phyloP scores from a whole-genome alignment of 1,140 invertebrate genomes.

The Drosophila melanogaster region Release_6_plus_ISO1_MT NT_033779.5:13729001-13729500 shows the following conservation, averaged over 20 bases:
- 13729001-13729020: slow-evolving; percentile 84
- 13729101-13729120: slow-evolving; percentile 61
- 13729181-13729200: slow-evolving; percentile 15
- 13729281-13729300: slow-evolving; percentile 58
- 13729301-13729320: slow-evolving; percentile 31
- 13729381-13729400: slow-evolving; percentile 10
- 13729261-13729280: slow-evolving; percentile 63
- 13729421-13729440: background rate
- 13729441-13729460: background rate
- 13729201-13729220: background rate
- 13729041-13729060: slow-evolving; percentile 35
- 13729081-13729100: slow-evolving; percentile 77
- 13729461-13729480: too few relatives aligned
- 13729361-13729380: slow-evolving; percentile 37
- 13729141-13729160: slow-evolving; percentile 79
- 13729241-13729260: slow-evolving; percentile 64
- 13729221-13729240: slow-evolving; percentile 13
- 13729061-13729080: slow-evolving; percentile 53
- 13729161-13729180: slow-evolving; percentile 59
- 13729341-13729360: slow-evolving; percentile 78
- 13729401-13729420: background rate
- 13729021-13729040: slow-evolving; percentile 82
- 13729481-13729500: too few relatives aligned
- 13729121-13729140: slow-evolving; percentile 55
- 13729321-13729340: slow-evolving; percentile 67